These are phyloP conservation scores for Encarsia formosa DNA, from an alignment of 2,888 invertebrate genomes.

Conservation along the genomic window DNA sequence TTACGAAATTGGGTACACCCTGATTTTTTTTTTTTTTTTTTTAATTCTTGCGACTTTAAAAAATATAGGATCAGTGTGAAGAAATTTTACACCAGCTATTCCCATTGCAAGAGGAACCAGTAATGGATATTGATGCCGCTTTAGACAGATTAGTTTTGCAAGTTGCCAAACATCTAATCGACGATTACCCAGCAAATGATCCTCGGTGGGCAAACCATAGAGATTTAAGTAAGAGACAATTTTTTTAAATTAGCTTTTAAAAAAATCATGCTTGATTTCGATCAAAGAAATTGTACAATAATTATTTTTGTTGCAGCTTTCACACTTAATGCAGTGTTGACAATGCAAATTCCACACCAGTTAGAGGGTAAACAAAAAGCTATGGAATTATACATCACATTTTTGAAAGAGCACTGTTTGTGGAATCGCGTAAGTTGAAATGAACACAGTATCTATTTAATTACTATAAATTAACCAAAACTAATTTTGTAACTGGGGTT, in stretches of 20 bases:
- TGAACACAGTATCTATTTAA: background rate
- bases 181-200: slow-evolving; percentile 86
- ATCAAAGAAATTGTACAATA: background rate
- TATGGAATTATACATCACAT: slow-evolving; percentile 70
- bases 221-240: slow-evolving; percentile 39
- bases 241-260: background rate
- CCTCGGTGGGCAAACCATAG: slow-evolving; percentile 67
- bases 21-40: too few relatives aligned
- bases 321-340: slow-evolving; percentile 52
- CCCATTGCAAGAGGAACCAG: slow-evolving; percentile 48
- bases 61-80: slow-evolving; percentile 51
- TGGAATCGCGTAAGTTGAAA: slow-evolving; percentile 58
- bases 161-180: slow-evolving; percentile 73
- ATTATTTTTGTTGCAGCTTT: slow-evolving; percentile 35
- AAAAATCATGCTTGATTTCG: background rate
- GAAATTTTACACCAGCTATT: slow-evolving; percentile 54
- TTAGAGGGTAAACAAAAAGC: slow-evolving; percentile 84
- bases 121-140: slow-evolving; percentile 52
- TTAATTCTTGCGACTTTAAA: too few relatives aligned
- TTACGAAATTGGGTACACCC: too few relatives aligned
- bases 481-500: too few relatives aligned
- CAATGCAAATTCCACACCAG: slow-evolving; percentile 81
- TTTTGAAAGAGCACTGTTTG: slow-evolving; percentile 66
- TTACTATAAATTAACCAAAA: background rate
- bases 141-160: slow-evolving; percentile 61